phyloP scores from a whole-genome alignment of 2,797 vertebrate species.

The Tauraco hartlaubi region DNA sequence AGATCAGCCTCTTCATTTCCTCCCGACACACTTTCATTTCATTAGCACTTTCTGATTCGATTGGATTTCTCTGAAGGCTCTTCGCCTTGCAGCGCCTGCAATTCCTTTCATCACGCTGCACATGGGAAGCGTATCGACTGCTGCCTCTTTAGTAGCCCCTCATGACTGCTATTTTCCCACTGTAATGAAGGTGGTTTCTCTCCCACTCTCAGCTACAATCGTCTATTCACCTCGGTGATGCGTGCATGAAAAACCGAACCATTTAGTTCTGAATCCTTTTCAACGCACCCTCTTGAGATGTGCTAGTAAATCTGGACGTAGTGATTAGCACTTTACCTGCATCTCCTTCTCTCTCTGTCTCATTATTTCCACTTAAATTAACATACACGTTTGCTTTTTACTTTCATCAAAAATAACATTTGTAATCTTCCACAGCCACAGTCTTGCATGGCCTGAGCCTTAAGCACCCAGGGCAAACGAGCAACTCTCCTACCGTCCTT shows the following conservation, averaged over 20 bases:
- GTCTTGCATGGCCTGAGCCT: neutral
- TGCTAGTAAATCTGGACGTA: constrained; percentile 27
- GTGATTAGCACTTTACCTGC: constrained; percentile 57
- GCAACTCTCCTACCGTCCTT: neutral
- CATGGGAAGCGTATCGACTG: neutral
- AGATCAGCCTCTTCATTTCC: constrained; percentile 43
- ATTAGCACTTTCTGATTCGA: neutral
- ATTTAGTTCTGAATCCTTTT: constrained; percentile 48
- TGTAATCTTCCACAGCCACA: neutral
- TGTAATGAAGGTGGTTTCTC: constrained; percentile 48
- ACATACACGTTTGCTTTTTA: constrained; percentile 18
- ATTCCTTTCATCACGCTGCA: neutral
- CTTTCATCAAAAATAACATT: neutral
- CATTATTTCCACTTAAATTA: constrained; percentile 54
- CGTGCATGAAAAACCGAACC: neutral
- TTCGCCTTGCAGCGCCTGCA: neutral
- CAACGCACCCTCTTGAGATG: neutral
- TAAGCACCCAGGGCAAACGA: neutral
- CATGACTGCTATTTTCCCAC: constrained; percentile 48
- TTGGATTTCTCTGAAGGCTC: neutral
- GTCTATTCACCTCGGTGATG: neutral
- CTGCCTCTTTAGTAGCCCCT: constrained; percentile 50
- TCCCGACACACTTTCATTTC: constrained; percentile 20
- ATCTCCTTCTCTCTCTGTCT: constrained; percentile 11
- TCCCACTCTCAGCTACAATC: constrained; percentile 1